Evolutionary conservation across 2,888 invertebrate species (phyloP).

Genomic region (Athalia circularis): DNA sequence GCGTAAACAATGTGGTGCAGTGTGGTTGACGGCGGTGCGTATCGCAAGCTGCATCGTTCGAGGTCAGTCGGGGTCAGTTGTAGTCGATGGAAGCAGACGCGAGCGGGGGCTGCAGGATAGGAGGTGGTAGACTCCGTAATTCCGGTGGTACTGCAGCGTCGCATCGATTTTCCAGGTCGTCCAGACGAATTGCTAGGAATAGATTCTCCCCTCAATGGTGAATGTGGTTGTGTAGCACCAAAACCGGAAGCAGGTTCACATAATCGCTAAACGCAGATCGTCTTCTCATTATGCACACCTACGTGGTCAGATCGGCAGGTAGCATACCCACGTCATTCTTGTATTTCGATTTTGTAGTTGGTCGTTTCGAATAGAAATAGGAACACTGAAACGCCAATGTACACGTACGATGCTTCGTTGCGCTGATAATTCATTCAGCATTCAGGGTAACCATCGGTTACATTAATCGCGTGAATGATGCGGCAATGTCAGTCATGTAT

Average conservation of each 20-base stretch:
- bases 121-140: conserved; percentile 21
- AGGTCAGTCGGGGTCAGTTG: conserved; percentile 33
- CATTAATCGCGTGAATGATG: background rate
- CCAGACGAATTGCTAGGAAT: conserved; percentile 22
- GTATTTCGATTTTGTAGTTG: no score
- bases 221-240: background rate
- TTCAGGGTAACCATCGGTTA: background rate
- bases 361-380: no score
- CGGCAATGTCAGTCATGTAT: background rate
- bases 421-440: background rate
- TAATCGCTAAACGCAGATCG: no score
- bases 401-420: no score
- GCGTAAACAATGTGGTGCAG: background rate
- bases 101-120: conserved; percentile 29
- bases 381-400: no score
- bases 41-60: conserved; percentile 29
- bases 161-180: conserved; percentile 41
- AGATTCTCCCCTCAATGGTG: background rate
- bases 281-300: no score
- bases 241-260: no score
- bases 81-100: background rate
- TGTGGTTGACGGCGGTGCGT: background rate
- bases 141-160: conserved; percentile 34
- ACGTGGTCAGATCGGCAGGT: no score
- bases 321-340: no score